Evolutionary conservation across 2,888 invertebrate genomes (phyloP).

Genomic region (Biston stratarius): DNA sequence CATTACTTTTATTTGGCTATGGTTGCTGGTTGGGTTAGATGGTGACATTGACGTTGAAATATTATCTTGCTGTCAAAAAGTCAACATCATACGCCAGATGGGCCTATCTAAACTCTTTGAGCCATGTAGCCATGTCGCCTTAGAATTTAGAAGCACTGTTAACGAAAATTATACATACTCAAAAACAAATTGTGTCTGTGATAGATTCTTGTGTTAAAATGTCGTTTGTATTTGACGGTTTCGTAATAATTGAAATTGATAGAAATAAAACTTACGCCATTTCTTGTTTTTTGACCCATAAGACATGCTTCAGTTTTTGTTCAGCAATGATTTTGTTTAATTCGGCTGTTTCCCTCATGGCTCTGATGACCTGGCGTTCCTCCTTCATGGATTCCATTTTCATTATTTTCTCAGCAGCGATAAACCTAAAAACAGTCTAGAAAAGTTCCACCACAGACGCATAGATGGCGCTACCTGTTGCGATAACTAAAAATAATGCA

Average conservation of each 20-base stretch:
- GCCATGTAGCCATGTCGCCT: too few relatives aligned
- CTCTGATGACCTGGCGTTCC: slow-evolving; percentile 73
- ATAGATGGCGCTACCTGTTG: slow-evolving; percentile 37
- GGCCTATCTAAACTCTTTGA: too few relatives aligned
- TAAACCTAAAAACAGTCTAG: slow-evolving; percentile 28
- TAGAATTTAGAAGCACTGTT: too few relatives aligned
- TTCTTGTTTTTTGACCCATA: slow-evolving; percentile 78
- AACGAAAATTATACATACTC: too few relatives aligned
- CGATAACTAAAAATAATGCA: background rate
- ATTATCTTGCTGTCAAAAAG: too few relatives aligned
- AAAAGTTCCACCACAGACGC: slow-evolving; percentile 13
- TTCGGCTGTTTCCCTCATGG: slow-evolving; percentile 87
- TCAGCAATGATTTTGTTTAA: slow-evolving; percentile 87
- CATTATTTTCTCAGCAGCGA: slow-evolving; percentile 66
- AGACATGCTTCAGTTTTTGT: slow-evolving; percentile 83
- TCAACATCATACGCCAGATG: too few relatives aligned
- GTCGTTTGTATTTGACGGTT: too few relatives aligned
- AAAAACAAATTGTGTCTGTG: too few relatives aligned
- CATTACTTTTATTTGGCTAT: too few relatives aligned
- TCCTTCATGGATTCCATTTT: slow-evolving; percentile 78
- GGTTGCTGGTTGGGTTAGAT: background rate
- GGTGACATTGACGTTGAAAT: too few relatives aligned
- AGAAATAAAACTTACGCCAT: slow-evolving; percentile 65
- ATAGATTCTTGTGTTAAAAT: too few relatives aligned
- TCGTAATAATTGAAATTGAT: too few relatives aligned